A percentile compares a stretch with the other conserved stretches of the same genome.
These are phyloP conservation scores for Proisotoma minuta DNA, from an alignment of 2,888 invertebrate genomes.

Conservation along the genomic window DNA sequence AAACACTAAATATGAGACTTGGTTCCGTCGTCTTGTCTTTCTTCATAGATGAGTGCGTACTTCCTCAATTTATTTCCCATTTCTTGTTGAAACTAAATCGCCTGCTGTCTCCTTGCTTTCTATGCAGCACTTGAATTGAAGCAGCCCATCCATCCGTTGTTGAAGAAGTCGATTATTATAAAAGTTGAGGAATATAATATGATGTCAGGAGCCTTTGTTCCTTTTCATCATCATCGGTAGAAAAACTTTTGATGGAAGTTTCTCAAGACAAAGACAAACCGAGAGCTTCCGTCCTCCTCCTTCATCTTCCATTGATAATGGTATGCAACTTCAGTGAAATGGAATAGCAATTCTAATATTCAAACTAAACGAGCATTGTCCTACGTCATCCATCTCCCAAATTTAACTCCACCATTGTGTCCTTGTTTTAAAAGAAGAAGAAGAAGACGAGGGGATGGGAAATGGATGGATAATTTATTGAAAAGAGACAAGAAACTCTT, in stretches of 20 bases:
- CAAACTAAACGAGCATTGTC: no score
- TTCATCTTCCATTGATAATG: slow-evolving; percentile 1
- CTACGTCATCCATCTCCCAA: no score
- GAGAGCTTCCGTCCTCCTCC: slow-evolving; percentile 14
- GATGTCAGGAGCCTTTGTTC: slow-evolving; percentile 16
- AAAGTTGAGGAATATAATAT: slow-evolving; percentile 1
- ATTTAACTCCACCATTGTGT: no score
- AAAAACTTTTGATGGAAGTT: slow-evolving; percentile 17
- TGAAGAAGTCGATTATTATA: slow-evolving; percentile 5
- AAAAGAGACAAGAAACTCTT: slow-evolving; percentile 8
- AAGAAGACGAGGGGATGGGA: not conserved
- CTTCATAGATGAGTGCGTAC: not conserved
- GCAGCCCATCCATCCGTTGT: not conserved
- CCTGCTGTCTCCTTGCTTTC: not conserved
- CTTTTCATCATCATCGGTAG: slow-evolving; percentile 14
- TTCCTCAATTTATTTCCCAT: slow-evolving; percentile 5
- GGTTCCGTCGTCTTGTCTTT: no score
- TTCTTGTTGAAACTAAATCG: slow-evolving; percentile 1
- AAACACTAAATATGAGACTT: no score
- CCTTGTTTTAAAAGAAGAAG: no score
- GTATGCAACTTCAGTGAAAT: not conserved
- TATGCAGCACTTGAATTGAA: not conserved
- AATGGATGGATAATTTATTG: slow-evolving; percentile 19
- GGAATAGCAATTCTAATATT: not conserved
- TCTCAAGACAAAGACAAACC: slow-evolving; percentile 19